These are phyloP conservation scores for Idaea biselata DNA, from an alignment of 2,888 invertebrate species.

Conservation along the genomic window DNA sequence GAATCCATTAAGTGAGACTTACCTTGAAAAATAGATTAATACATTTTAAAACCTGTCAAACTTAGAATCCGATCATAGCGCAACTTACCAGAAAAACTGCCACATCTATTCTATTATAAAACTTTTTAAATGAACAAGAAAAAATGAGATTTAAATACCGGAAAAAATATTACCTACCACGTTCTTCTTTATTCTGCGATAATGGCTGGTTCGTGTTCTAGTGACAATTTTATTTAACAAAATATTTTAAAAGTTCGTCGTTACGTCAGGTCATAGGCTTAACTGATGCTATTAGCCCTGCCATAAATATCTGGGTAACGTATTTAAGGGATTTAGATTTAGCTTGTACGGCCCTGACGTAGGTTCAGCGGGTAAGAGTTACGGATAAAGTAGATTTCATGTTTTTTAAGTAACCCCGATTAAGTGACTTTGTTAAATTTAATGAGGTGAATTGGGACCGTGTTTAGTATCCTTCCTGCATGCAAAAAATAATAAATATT, in stretches of 20 bases:
- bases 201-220: neutral
- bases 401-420: constrained; percentile 46
- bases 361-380: constrained; percentile 60
- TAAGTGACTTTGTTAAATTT: constrained; percentile 28
- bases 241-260: constrained; percentile 44
- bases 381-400: constrained; percentile 45
- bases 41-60: no score
- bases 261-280: constrained; percentile 54
- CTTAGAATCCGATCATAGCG: no score
- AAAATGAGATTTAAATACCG: no score
- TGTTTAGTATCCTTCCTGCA: neutral
- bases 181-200: neutral
- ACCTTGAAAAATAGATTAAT: no score
- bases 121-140: no score
- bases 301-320: constrained; percentile 75
- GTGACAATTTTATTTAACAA: constrained; percentile 21
- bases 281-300: constrained; percentile 69
- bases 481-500: neutral
- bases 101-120: no score
- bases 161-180: neutral
- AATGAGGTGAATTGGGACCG: constrained; percentile 8
- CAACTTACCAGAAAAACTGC: no score
- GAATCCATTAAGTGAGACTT: no score
- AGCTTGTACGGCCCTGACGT: constrained; percentile 69
- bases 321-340: constrained; percentile 74